These are phyloP conservation scores for Amphiura filiformis DNA, from an alignment of 35 echinoderm and acorn worm species.

Conservation along the genomic window DNA sequence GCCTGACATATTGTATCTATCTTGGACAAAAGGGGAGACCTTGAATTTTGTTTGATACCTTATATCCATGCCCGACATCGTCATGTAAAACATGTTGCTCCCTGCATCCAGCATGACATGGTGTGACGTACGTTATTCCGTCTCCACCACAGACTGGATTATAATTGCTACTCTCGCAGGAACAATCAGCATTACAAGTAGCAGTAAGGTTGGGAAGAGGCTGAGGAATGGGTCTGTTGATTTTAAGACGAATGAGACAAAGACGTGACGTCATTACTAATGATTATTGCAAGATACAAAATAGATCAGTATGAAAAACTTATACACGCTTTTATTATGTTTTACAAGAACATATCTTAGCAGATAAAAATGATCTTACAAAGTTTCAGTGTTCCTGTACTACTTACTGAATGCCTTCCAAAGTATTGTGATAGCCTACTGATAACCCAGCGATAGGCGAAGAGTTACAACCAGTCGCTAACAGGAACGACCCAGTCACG, in stretches of 20 bases:
- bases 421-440: too few species aligned
- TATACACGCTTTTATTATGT: too few species aligned
- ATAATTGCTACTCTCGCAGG: slow-evolving; percentile 14
- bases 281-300: too few species aligned
- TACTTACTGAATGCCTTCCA: neutral
- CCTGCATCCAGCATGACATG: slow-evolving; percentile 49
- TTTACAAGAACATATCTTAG: too few species aligned
- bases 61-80: neutral
- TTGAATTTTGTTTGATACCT: too few species aligned
- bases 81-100: neutral
- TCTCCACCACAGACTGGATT: slow-evolving; percentile 64
- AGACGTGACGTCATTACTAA: too few species aligned
- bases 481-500: neutral
- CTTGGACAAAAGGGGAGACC: too few species aligned
- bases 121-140: slow-evolving; percentile 45
- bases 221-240: neutral
- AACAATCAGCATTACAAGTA: slow-evolving; percentile 36
- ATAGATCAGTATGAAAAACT: too few species aligned
- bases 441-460: neutral
- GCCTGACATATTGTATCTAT: too few species aligned
- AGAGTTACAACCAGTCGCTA: neutral
- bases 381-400: too few species aligned
- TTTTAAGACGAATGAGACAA: too few species aligned
- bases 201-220: slow-evolving; percentile 2
- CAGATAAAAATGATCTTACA: too few species aligned